Base-by-base conservation (phyloP, 92 coral and sea anemone genomes). In the Porites rus region DNA sequence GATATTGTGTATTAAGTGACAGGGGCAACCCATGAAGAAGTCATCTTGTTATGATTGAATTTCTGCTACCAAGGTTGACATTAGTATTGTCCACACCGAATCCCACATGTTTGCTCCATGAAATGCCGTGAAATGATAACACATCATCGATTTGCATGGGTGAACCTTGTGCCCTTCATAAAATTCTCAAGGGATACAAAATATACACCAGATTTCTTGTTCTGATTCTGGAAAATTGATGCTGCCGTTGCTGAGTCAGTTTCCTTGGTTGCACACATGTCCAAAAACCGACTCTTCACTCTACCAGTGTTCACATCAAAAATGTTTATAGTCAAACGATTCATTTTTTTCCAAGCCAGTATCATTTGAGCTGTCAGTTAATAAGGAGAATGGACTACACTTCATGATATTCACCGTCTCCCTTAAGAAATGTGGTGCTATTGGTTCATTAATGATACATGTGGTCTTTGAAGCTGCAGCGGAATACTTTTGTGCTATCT, bases 21-120 rank as follows among this genome's bases (percentile, higher is more conserved):
- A 84, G 50, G 85, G 85, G 69, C 93, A 90, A 65, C 88, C 93
- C 87, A 90, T 86, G 80, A 90, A 85, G 82, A 86, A 86, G 72
- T 25, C 89, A 89, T 61, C 90, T 24, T 24, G 93, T 90, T 75
- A 64, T 65, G 22, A 90, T 86, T 67, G 93, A 86, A 77, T 90
- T 90, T 70, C 90, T 90, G 60, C 12, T 84, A 43, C 88, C 79
- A 75, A 53, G 79, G 79, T 75, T 75, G 19, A 75, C 65, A 75
- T 70, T 78, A 68, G 84, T 78, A 14, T 89, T 84, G 74, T 89
- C 87, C 21, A 89, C 82, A 22, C 89, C 92, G 24, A 89, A 83
- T 24, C 89, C 92, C 61, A 89, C 72, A 20, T 82, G 70, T 71
- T 74, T 62, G 58, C 72, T 54, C 82, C 82, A 82, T 64, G 92